Conservation (phyloP, 2,888 invertebrate genomes). For the Leptodirus hochenwartii region DNA sequence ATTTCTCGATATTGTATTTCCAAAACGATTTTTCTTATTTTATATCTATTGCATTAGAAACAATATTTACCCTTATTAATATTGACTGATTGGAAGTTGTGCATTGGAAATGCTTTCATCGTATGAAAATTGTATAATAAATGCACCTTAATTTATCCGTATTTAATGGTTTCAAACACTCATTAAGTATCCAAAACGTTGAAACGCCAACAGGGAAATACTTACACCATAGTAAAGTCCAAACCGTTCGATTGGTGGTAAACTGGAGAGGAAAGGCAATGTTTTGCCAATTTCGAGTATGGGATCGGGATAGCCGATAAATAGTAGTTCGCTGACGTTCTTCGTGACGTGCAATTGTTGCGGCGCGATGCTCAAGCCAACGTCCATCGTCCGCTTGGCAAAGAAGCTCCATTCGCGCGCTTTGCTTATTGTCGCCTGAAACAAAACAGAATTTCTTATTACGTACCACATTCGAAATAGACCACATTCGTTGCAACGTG, state of each 20-base stretch:
- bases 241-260: conserved; percentile 52
- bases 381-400: conserved; percentile 37
- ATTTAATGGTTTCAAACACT: no score
- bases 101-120: no score
- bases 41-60: no score
- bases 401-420: conserved; percentile 38
- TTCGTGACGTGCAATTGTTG: conserved; percentile 40
- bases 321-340: conserved; percentile 49
- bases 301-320: conserved; percentile 63
- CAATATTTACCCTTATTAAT: no score
- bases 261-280: conserved; percentile 31
- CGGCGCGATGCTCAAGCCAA: conserved; percentile 35
- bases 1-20: no score
- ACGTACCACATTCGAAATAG: neutral
- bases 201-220: no score
- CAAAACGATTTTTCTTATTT: no score
- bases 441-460: no score
- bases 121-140: no score
- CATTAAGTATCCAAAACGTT: no score
- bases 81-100: no score
- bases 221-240: conserved; percentile 67
- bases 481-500: neutral
- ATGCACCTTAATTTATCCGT: no score
- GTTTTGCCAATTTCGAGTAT: conserved; percentile 46
- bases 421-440: conserved; percentile 39